Base-by-base conservation (phyloP, 53 echinoderm and acorn worm species). In the Arbacia lixula region DNA sequence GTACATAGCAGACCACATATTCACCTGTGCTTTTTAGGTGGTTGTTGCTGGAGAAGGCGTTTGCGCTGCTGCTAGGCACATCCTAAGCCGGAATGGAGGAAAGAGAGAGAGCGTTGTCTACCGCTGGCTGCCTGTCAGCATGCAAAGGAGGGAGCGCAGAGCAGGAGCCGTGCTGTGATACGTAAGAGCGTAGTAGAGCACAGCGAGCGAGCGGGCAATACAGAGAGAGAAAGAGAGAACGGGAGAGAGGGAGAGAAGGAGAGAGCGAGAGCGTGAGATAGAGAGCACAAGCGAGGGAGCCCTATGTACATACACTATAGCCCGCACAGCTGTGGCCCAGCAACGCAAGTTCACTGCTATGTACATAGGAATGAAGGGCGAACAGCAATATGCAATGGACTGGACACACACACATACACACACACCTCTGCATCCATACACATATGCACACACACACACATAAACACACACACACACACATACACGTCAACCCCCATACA, bases 21-120 rank as follows among this genome's bases (percentile, higher is more conserved):
- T 77, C 77, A 77, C 77, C 77, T 77, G 77, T 60, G 77, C 77
- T 58, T 77, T 77, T 43, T n/a, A n/a, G 12, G 57, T 56, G 57
- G 4, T 5, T 77, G n/a, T 77, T 77, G 37, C 36, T 57, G 34
- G 60, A 29, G 58, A 58, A 77, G 77, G 36, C 57, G 56, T 77
- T 77, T 12, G 58, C 57, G 77, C 77, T 25, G 57, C 14, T 56
- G 39, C 57, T 71, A 75, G 26, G 52, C 75, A 75, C 75, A 50
- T 77, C 58, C 77, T 77, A 77, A 57, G 77, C 57, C 14, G 31
- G 58, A 77, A 58, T 77, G 77, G 77, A 33, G 58, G 77, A 53
- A 9, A 58, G 60, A 12, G 46, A 46, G 46, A 56, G n/a, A 56
- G 21, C 57, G 12, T 56, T 5, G 46, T 10, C 46, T 46, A 46